Evolutionary conservation across 2,797 vertebrate species (phyloP).

Genomic region (Cygnus olor): DNA sequence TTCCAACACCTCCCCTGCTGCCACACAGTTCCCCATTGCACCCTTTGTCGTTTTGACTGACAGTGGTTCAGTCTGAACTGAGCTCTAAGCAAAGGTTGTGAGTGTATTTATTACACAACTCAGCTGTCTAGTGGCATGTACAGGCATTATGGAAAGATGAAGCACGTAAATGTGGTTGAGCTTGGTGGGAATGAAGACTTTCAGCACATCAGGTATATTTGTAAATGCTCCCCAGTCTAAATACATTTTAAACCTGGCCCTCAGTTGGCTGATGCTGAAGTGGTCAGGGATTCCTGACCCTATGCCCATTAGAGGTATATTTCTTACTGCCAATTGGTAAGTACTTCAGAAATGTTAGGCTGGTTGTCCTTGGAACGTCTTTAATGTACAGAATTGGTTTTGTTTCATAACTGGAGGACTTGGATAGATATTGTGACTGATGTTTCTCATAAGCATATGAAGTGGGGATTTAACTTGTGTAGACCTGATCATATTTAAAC

Average conservation of each 20-base stretch:
- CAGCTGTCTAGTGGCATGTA: background rate
- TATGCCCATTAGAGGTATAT: background rate
- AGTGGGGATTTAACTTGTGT: background rate
- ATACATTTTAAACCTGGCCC: background rate
- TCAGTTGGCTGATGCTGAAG: background rate
- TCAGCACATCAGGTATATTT: background rate
- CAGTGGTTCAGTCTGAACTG: background rate
- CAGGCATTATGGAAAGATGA: background rate
- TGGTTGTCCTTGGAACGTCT: background rate
- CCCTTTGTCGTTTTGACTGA: background rate
- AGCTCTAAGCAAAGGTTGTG: background rate
- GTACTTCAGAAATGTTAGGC: background rate
- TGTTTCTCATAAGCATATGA: background rate
- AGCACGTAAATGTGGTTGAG: background rate
- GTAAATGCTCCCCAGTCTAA: background rate
- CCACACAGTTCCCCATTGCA: fast-evolving
- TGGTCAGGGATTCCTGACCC: background rate
- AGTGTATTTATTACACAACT: background rate
- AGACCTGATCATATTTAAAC: background rate
- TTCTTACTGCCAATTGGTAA: background rate
- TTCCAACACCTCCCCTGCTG: background rate
- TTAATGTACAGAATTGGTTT: background rate
- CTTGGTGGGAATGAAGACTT: background rate
- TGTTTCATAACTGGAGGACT: background rate
- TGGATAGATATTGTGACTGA: fast-evolving